phyloP scores from a whole-genome alignment of 2,113 vertebrate genomes.

The Lamprotornis superbus region DNA sequence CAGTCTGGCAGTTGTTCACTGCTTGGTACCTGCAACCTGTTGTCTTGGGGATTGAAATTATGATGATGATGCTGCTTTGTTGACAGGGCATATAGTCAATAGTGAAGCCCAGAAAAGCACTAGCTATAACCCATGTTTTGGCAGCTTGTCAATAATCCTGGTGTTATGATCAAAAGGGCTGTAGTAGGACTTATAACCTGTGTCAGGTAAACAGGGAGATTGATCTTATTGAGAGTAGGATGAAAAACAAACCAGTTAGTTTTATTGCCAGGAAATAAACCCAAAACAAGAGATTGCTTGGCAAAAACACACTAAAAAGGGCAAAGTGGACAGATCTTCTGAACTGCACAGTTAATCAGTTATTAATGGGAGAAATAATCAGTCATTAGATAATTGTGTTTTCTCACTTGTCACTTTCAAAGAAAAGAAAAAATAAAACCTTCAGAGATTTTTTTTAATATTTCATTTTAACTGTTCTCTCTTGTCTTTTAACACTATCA shows the following conservation, averaged over 20 bases:
- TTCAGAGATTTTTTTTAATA: not conserved
- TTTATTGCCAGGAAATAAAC: not conserved
- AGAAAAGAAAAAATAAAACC: not conserved
- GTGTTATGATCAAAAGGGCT: constrained; percentile 7
- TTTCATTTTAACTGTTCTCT: not conserved
- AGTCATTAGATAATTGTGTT: not conserved
- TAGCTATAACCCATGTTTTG: constrained; percentile 35
- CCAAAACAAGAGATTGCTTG: not conserved
- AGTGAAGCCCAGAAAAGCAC: constrained; percentile 8
- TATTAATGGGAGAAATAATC: constrained; percentile 5
- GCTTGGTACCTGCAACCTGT: not conserved
- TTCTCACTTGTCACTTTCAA: not conserved
- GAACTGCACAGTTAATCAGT: not conserved
- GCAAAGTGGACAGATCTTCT: not conserved
- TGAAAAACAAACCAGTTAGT: not conserved
- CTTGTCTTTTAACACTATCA: not conserved
- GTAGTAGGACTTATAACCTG: not conserved
- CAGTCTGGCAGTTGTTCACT: not conserved
- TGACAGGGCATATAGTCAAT: constrained; percentile 34
- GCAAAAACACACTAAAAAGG: not conserved
- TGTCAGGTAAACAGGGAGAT: not conserved
- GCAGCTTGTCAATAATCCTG: constrained; percentile 31
- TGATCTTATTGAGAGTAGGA: not conserved
- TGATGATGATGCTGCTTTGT: constrained; percentile 36
- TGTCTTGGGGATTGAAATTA: constrained; percentile 8